A percentile compares a stretch with the other conserved stretches of the same genome.
Conservation (phyloP, 2,888 invertebrate species). For the Catocala nupta region DNA sequence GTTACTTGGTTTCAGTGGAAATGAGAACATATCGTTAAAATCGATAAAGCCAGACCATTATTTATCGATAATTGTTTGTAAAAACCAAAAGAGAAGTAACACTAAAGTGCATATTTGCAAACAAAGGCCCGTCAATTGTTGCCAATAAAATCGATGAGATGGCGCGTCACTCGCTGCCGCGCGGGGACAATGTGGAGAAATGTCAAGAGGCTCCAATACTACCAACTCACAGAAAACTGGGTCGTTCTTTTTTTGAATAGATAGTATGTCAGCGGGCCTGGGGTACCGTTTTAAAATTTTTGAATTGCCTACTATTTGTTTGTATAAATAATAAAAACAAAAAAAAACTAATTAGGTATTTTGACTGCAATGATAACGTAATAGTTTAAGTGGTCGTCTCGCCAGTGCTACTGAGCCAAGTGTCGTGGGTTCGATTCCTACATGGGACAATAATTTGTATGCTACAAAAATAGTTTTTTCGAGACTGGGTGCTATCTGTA, state of each 20-base stretch:
- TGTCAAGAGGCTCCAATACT: constrained; percentile 61
- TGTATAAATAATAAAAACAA: too few species aligned
- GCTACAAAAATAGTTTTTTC: too few species aligned
- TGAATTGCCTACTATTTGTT: too few species aligned
- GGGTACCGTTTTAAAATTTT: too few species aligned
- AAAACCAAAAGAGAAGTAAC: constrained; percentile 52
- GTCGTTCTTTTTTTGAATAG: constrained; percentile 56
- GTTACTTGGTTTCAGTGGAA: constrained; percentile 35
- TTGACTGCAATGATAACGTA: too few species aligned
- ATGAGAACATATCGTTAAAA: constrained; percentile 53
- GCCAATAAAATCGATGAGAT: constrained; percentile 76
- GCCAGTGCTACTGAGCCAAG: too few species aligned
- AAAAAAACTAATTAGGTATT: too few species aligned
- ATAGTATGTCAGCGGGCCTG: too few species aligned
- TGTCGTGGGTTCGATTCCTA: too few species aligned
- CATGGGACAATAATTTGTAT: too few species aligned
- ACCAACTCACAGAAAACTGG: constrained; percentile 50
- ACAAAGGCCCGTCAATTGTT: constrained; percentile 78
- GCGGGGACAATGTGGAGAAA: constrained; percentile 72
- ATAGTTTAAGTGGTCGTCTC: too few species aligned
- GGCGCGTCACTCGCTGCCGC: constrained; percentile 62
- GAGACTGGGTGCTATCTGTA: too few species aligned
- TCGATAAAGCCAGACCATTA: constrained; percentile 53
- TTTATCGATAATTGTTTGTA: constrained; percentile 64
- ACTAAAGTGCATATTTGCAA: constrained; percentile 71